Percentiles rank a stretch among this genome's conserved stretches.
These are phyloP conservation scores for Epinephelus awoara DNA, from an alignment of 2,797 vertebrate species.

Conservation along the genomic window DNA sequence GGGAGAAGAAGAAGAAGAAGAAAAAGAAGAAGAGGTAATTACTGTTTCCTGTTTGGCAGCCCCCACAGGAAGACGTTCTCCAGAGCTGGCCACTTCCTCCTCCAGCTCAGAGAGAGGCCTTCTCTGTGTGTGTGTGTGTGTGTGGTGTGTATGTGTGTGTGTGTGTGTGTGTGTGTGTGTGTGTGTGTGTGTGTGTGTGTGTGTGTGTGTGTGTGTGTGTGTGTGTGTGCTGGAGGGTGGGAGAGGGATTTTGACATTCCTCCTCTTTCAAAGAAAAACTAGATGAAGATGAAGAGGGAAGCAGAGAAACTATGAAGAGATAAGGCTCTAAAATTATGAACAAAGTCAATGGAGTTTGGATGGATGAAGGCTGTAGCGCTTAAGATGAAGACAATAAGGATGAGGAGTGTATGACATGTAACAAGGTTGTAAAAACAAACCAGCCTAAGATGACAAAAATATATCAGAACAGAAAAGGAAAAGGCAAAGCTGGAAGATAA, in stretches of 20 bases:
- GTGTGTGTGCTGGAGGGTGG: not conserved
- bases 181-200: constrained; percentile 4
- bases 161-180: constrained; percentile 31
- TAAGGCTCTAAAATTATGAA: not conserved
- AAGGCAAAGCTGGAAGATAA: no score
- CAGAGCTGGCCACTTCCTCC: constrained; percentile 80
- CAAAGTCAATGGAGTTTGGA: not conserved
- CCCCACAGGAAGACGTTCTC: constrained; percentile 84
- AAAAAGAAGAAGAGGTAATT: constrained; percentile 68
- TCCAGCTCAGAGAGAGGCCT: constrained; percentile 48
- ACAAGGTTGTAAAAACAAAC: no score
- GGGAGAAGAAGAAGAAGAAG: constrained; percentile 38
- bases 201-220: constrained; percentile 26
- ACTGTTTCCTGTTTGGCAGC: constrained; percentile 79
- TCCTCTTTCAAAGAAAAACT: constrained; percentile 31
- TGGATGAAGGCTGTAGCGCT: not conserved
- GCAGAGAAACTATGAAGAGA: not conserved
- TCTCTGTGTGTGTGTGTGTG: constrained; percentile 6
- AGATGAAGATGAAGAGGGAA: not conserved
- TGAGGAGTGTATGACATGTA: not conserved
- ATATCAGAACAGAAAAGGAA: not conserved
- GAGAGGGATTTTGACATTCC: constrained; percentile 53
- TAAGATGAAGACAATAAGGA: not conserved
- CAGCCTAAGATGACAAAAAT: not conserved
- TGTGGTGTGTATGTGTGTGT: constrained; percentile 24